Conservation (phyloP, 2,113 vertebrate genomes). For the Psammodynastes pulverulentus region DNA sequence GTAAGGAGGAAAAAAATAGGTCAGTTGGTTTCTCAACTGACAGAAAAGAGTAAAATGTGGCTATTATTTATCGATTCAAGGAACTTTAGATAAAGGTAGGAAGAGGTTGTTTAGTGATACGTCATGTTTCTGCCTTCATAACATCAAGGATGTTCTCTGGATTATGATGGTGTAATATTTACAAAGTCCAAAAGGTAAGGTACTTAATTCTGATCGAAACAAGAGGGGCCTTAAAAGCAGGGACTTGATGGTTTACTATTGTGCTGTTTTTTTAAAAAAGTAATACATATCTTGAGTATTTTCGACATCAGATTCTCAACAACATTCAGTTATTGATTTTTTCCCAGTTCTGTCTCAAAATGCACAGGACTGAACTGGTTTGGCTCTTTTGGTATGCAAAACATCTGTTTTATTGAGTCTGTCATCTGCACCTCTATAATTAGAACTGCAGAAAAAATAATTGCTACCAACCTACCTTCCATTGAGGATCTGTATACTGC, state of each 20-base stretch:
- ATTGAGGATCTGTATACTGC: too few relatives aligned
- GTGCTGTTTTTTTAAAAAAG: background rate
- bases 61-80: background rate
- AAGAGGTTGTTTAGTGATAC: background rate
- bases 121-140: background rate
- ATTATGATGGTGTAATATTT: background rate
- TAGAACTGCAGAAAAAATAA: too few relatives aligned
- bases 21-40: constrained; percentile 14
- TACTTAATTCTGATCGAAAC: background rate
- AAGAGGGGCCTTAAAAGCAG: background rate
- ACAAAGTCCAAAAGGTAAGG: background rate
- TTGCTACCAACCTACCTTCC: too few relatives aligned
- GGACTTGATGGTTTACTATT: background rate
- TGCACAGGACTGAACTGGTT: background rate
- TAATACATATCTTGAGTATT: too few relatives aligned
- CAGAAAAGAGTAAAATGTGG: background rate
- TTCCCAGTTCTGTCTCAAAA: background rate
- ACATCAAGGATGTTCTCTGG: background rate
- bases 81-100: background rate
- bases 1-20: constrained; percentile 24
- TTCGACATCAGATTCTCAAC: too few relatives aligned
- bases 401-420: background rate
- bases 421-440: too few relatives aligned
- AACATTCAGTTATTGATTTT: background rate
- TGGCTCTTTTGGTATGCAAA: background rate